These are phyloP conservation scores for Sternarchorhynchus goeldii DNA, from an alignment of 2,797 vertebrate genomes.

Conservation along the genomic window DNA sequence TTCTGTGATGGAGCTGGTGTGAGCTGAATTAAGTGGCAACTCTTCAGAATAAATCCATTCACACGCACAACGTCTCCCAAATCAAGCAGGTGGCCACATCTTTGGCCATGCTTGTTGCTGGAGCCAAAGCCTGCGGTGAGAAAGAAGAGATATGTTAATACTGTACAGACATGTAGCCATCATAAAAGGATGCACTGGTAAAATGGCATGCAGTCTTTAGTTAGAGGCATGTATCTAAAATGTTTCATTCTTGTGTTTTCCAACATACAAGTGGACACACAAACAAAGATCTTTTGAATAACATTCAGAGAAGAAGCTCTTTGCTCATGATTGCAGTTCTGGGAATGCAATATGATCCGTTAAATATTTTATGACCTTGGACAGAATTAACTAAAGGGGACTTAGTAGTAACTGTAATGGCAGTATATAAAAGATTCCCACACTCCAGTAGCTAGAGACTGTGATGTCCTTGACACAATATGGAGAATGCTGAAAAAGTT, in stretches of 20 bases:
- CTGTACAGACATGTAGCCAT: constrained; percentile 21
- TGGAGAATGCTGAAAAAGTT: background rate
- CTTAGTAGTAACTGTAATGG: too few species aligned
- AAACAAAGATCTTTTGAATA: too few species aligned
- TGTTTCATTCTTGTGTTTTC: background rate
- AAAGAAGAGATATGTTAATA: constrained; percentile 13
- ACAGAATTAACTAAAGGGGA: too few species aligned
- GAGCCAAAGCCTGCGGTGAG: background rate
- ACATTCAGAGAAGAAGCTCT: too few species aligned
- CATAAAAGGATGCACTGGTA: background rate
- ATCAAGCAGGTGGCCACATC: constrained; percentile 40
- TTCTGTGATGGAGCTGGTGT: constrained; percentile 48
- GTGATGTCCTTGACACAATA: background rate
- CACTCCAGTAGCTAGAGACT: too few species aligned
- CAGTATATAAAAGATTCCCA: too few species aligned
- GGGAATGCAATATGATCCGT: too few species aligned
- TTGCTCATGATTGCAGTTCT: too few species aligned
- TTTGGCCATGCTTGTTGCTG: constrained; percentile 16
- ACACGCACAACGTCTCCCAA: constrained; percentile 36
- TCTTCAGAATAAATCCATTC: constrained; percentile 35
- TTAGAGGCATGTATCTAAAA: background rate
- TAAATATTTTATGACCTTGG: too few species aligned
- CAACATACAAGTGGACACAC: too few species aligned
- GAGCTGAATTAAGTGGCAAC: constrained; percentile 41
- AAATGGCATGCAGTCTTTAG: background rate